A percentile compares a stretch with the other conserved stretches of the same genome.
phyloP scores from a whole-genome alignment of 2,113 vertebrate genomes.

The Pangasianodon gigas region DNA sequence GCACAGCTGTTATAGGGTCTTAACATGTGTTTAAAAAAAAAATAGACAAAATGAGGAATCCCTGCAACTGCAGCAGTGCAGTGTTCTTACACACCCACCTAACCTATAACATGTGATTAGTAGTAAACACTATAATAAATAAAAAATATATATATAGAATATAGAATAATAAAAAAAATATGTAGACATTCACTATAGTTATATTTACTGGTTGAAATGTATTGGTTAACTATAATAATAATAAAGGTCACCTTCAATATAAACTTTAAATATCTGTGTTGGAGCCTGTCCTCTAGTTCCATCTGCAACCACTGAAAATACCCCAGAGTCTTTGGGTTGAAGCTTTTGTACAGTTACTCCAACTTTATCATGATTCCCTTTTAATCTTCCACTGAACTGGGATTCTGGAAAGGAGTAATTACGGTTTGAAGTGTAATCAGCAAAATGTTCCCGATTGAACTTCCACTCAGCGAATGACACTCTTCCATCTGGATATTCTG shows the following conservation, averaged over 20 bases:
- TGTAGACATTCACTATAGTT: too few species aligned
- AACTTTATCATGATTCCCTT: background rate
- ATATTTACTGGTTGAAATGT: too few species aligned
- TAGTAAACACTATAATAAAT: too few species aligned
- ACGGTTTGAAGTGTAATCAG: background rate
- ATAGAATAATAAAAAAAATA: too few species aligned
- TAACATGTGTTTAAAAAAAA: too few species aligned
- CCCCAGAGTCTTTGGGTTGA: background rate
- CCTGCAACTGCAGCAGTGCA: too few species aligned
- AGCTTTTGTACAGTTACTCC: background rate
- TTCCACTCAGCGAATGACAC: background rate
- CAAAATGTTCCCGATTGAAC: background rate
- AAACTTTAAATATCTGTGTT: background rate
- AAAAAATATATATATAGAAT: too few species aligned
- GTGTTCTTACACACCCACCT: too few species aligned
- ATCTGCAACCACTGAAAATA: background rate
- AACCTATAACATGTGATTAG: too few species aligned
- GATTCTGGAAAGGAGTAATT: background rate
- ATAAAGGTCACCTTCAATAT: background rate
- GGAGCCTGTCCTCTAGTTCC: background rate
- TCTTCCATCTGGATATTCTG: accelerated
- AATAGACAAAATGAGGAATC: too few species aligned
- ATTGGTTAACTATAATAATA: too few species aligned
- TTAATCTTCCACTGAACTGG: background rate
- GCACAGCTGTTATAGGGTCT: background rate